Conservation (phyloP, 2,888 invertebrate species). For the Empis livida region DNA sequence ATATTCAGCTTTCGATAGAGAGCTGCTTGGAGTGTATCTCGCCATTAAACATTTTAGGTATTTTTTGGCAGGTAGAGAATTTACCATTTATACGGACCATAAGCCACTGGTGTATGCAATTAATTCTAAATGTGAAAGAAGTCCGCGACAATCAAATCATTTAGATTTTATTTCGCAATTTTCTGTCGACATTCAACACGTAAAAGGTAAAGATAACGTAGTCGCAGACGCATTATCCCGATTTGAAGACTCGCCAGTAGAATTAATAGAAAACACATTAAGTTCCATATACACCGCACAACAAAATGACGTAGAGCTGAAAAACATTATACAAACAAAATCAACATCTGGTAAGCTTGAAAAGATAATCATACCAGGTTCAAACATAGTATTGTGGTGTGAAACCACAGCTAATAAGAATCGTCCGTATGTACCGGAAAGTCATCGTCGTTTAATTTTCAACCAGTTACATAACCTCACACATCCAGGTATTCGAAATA, state of each 20-base stretch:
- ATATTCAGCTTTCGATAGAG: constrained; percentile 19
- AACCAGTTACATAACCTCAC: background rate
- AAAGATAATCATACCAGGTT: background rate
- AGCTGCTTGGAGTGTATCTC: constrained; percentile 17
- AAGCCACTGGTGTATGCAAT: background rate
- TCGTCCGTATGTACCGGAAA: constrained; percentile 13
- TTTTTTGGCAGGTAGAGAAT: background rate
- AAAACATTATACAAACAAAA: background rate
- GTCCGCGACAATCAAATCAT: background rate
- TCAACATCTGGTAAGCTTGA: background rate
- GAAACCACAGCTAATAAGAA: background rate
- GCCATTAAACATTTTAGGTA: constrained; percentile 9
- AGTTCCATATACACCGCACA: background rate
- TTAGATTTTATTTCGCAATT: background rate
- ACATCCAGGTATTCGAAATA: constrained; percentile 12
- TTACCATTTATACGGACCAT: constrained; percentile 5
- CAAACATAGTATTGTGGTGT: background rate
- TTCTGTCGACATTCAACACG: background rate
- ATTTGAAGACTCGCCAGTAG: background rate
- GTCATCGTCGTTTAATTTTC: constrained; percentile 1
- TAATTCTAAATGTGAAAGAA: background rate
- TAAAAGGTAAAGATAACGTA: background rate
- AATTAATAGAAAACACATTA: background rate
- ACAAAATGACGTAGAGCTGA: background rate
- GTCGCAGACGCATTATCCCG: background rate